These are phyloP conservation scores for Chroicocephalus ridibundus DNA, from an alignment of 2,113 vertebrate genomes.

Conservation along the genomic window DNA sequence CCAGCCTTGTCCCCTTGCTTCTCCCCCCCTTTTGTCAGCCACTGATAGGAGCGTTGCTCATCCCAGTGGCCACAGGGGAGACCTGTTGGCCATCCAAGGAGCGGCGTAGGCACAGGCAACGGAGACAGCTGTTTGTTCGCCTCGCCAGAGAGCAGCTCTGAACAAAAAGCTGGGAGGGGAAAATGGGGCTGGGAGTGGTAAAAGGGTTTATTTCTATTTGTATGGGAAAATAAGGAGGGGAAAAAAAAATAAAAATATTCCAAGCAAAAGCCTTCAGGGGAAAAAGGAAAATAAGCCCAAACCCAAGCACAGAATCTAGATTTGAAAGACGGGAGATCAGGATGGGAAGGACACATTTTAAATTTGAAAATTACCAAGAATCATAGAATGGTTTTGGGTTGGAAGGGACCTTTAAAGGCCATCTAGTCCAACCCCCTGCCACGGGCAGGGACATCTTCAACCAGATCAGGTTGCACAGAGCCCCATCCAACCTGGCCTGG, in stretches of 20 bases:
- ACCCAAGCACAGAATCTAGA: background rate
- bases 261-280: background rate
- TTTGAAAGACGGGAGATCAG: background rate
- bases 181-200: background rate
- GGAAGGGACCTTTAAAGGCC: background rate
- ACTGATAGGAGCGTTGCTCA: background rate
- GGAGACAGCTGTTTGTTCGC: conserved; percentile 49
- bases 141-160: conserved; percentile 32
- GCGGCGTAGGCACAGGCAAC: background rate
- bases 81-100: conserved; percentile 62
- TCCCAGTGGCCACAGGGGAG: conserved; percentile 16
- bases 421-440: background rate
- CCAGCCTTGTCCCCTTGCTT: background rate
- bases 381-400: background rate
- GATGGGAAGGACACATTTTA: fast-evolving
- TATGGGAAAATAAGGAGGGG: background rate
- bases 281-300: background rate
- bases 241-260: no score
- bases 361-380: background rate
- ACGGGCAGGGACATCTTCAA: background rate
- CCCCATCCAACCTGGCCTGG: background rate
- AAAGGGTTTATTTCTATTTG: background rate
- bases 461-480: background rate
- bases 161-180: conserved; percentile 2
- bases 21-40: conserved; percentile 20